A percentile compares a stretch with the other conserved stretches of the same genome.
These are phyloP conservation scores for Drosophila algonquin DNA, from an alignment of 2,888 invertebrate species.

Conservation along the genomic window DNA sequence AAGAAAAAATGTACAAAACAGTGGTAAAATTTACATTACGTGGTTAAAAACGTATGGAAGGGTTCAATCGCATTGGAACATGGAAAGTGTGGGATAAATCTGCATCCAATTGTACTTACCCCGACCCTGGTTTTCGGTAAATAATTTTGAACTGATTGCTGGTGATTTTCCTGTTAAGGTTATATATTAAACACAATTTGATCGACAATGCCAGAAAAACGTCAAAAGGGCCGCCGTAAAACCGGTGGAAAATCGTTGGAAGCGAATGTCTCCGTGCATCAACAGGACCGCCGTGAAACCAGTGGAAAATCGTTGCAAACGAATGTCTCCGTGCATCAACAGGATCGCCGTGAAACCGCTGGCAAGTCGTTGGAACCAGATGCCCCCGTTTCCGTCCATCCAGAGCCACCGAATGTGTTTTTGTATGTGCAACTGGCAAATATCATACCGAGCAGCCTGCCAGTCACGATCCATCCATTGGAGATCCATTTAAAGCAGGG, in stretches of 20 bases:
- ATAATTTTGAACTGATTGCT: background rate
- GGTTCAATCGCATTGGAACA: too few relatives aligned
- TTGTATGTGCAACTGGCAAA: constrained; percentile 68
- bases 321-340: background rate
- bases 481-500: constrained; percentile 69
- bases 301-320: constrained; percentile 2
- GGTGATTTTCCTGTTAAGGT: background rate
- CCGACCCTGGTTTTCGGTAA: background rate
- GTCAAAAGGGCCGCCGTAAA: background rate
- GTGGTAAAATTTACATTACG: too few relatives aligned
- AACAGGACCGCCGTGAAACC: background rate
- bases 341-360: background rate
- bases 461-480: constrained; percentile 34
- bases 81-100: too few relatives aligned
- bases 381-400: background rate
- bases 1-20: too few relatives aligned
- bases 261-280: background rate
- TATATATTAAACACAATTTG: background rate
- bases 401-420: constrained; percentile 68
- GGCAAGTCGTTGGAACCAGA: background rate
- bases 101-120: too few relatives aligned
- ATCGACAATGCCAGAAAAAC: constrained; percentile 44
- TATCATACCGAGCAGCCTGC: constrained; percentile 29
- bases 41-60: too few relatives aligned
- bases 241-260: background rate